Conservation (phyloP, 2,888 invertebrate species). For the Dolichopus griseipennis region DNA sequence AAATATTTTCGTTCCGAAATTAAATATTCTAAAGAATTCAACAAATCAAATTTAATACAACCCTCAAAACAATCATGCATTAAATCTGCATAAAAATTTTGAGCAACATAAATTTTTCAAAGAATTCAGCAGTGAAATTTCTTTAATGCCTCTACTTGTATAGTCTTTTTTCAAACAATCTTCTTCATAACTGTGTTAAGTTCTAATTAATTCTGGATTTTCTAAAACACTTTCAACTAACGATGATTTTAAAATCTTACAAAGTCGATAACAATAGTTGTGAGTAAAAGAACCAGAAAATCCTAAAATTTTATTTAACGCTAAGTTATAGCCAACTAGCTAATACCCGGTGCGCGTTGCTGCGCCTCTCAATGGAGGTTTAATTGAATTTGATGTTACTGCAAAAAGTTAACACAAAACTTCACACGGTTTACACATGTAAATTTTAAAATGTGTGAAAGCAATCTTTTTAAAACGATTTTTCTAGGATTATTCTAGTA, state of each 20-base stretch:
- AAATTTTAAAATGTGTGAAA: no score
- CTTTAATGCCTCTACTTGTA: conserved; percentile 11
- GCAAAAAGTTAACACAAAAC: no score
- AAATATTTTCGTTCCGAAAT: neutral
- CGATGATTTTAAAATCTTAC: neutral
- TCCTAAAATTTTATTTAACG: conserved; percentile 5
- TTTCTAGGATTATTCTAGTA: no score
- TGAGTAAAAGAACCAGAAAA: conserved; percentile 8
- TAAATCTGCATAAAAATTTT: conserved; percentile 9
- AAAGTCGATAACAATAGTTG: neutral
- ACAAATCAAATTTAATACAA: conserved; percentile 9
- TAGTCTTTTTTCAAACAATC: neutral
- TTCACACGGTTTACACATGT: no score
- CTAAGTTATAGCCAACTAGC: conserved; percentile 4
- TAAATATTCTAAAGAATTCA: conserved; percentile 7
- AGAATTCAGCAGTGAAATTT: conserved; percentile 8
- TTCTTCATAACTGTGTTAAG: neutral
- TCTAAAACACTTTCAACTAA: neutral
- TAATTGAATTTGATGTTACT: no score
- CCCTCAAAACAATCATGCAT: conserved; percentile 14
- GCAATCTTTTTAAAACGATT: no score
- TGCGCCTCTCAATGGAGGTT: no score
- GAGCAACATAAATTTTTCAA: conserved; percentile 8
- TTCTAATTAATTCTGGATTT: neutral
- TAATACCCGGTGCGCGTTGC: no score